Conservation (phyloP, 2,113 vertebrate genomes). For the Euleptes europaea region DNA sequence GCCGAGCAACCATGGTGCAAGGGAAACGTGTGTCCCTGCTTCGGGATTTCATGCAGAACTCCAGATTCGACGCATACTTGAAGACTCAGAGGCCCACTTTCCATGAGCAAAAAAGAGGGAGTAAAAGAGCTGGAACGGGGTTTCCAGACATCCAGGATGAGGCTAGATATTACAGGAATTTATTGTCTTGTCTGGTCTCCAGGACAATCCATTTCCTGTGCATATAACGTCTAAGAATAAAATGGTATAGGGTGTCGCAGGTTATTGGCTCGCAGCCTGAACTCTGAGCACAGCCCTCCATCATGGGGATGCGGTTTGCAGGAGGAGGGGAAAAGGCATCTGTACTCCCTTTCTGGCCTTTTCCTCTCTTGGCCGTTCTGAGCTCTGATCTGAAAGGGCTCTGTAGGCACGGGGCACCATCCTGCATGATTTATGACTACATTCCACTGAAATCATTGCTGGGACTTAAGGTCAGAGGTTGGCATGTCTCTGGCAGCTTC, state of each 20-base stretch:
- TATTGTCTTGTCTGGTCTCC: slow-evolving; percentile 29
- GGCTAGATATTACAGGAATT: slow-evolving; percentile 18
- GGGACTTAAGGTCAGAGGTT: no score
- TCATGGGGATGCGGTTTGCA: neutral
- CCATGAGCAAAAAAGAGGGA: neutral
- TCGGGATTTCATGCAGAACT: neutral
- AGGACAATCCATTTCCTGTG: slow-evolving; percentile 19
- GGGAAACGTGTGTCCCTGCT: neutral
- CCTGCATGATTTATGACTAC: neutral
- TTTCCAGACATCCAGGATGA: slow-evolving; percentile 17
- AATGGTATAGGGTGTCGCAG: neutral
- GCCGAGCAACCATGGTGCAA: neutral
- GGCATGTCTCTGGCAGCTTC: no score
- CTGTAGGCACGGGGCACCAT: no score
- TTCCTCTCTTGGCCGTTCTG: neutral
- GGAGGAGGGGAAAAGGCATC: neutral
- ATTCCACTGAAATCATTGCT: neutral
- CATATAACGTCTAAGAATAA: slow-evolving; percentile 4
- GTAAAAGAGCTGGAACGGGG: neutral
- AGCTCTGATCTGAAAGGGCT: neutral
- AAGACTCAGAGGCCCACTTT: no score
- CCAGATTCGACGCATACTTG: neutral
- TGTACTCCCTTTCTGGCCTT: no score
- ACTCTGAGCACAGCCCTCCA: neutral
- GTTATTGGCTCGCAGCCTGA: neutral